Evolutionary conservation across 2,113 vertebrate genomes (phyloP).

Genomic region (Salvator merianae): DNA sequence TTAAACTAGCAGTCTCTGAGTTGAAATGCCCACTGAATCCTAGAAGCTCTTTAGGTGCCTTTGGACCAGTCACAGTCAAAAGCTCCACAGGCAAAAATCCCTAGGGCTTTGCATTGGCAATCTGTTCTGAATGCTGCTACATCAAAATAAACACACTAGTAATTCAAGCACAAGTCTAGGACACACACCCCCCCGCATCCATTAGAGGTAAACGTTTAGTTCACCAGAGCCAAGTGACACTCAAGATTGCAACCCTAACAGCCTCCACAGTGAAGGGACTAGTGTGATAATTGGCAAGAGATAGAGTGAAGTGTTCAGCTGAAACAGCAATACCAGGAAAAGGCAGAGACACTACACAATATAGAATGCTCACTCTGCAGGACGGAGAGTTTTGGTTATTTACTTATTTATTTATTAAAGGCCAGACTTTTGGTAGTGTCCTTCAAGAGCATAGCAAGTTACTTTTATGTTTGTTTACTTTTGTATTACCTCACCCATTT

Average conservation of each 20-base stretch:
- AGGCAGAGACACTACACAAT: conserved; percentile 56
- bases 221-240: conserved; percentile 41
- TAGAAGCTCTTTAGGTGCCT: too few species aligned
- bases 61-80: too few species aligned
- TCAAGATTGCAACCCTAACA: conserved; percentile 45
- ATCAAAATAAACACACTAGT: not conserved
- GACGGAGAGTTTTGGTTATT: conserved; percentile 56
- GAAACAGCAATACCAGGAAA: conserved; percentile 64
- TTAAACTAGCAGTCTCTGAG: too few species aligned
- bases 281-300: conserved; percentile 44
- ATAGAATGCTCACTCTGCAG: conserved; percentile 43
- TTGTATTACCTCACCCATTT: conserved; percentile 61
- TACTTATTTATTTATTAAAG: conserved; percentile 31
- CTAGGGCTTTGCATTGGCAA: not conserved
- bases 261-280: conserved; percentile 33
- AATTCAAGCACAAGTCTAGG: not conserved
- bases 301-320: conserved; percentile 61
- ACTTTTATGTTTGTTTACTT: not conserved
- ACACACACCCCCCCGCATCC: conserved; percentile 2
- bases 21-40: too few species aligned
- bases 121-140: not conserved
- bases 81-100: too few species aligned
- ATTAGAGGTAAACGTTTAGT: conserved; percentile 49
- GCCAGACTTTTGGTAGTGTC: conserved; percentile 60
- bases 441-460: conserved; percentile 48